Evolutionary conservation across 1,140 invertebrate species (phyloP).

Genomic region (Holcopasites calliopsidis): DNA sequence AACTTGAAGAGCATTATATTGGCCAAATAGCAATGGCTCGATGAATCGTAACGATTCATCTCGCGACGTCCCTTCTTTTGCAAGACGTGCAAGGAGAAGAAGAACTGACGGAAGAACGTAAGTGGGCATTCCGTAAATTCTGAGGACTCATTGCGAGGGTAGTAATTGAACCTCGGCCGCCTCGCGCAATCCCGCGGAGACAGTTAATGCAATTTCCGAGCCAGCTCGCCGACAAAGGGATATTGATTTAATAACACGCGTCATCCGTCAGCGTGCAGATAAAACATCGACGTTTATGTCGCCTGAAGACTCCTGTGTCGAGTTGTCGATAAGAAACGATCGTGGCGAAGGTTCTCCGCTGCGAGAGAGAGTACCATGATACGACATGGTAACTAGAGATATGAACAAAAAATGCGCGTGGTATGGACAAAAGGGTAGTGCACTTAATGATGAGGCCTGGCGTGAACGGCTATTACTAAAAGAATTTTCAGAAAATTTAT

Average conservation of each 20-base stretch:
- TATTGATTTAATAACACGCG: conserved; percentile 18
- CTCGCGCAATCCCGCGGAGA: not conserved
- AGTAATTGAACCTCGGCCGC: not conserved
- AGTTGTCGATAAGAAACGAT: not conserved
- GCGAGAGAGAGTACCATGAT: too few species aligned
- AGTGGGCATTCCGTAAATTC: conserved; percentile 19
- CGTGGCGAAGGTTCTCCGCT: too few species aligned
- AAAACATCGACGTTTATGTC: not conserved
- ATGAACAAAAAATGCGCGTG: too few species aligned
- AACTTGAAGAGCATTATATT: not conserved
- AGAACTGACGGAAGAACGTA: not conserved
- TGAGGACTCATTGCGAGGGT: not conserved
- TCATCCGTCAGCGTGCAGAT: not conserved
- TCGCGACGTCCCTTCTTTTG: not conserved
- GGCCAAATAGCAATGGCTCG: not conserved
- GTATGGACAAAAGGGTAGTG: too few species aligned
- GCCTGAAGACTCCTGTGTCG: not conserved
- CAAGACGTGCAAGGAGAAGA: not conserved
- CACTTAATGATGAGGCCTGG: too few species aligned
- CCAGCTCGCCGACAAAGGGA: not conserved
- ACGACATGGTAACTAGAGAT: too few species aligned
- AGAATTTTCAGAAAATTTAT: too few species aligned
- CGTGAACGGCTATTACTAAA: too few species aligned
- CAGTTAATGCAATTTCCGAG: not conserved
- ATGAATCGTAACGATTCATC: conserved; percentile 10